Percentiles rank a stretch among this genome's conserved stretches.
phyloP scores from a whole-genome alignment of 2,113 vertebrate species.

The Ploceus nigricollis region DNA sequence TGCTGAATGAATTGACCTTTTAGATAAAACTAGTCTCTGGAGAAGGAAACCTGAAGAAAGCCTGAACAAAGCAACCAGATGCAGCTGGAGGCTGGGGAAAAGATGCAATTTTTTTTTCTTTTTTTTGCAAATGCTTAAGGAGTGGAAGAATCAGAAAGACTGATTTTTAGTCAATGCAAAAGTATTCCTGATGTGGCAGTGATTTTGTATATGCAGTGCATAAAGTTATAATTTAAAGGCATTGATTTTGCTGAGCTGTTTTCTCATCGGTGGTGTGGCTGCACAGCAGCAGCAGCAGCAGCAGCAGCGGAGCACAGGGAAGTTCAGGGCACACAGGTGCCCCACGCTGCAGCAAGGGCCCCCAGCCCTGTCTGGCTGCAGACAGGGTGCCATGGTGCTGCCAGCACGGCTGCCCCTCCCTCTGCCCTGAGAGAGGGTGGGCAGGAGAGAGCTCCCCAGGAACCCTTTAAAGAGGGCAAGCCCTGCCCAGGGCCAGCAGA shows the following conservation, averaged over 20 bases:
- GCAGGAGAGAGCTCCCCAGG: not conserved
- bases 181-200: constrained; percentile 58
- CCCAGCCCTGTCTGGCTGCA: not conserved
- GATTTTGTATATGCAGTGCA: constrained; percentile 56
- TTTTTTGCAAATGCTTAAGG: not conserved
- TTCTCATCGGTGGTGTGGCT: constrained; percentile 53
- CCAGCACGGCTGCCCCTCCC: not conserved
- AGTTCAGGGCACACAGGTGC: not conserved
- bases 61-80: constrained; percentile 85
- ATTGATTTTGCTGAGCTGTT: constrained; percentile 71
- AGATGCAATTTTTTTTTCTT: constrained; percentile 27
- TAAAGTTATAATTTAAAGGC: constrained; percentile 70
- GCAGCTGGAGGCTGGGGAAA: constrained; percentile 66
- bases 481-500: not conserved
- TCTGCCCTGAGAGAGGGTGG: not conserved
- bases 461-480: not conserved
- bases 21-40: constrained; percentile 94
- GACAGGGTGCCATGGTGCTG: not conserved
- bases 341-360: not conserved
- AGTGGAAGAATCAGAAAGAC: constrained; percentile 60
- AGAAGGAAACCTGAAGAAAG: constrained; percentile 94
- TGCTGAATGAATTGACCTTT: constrained; percentile 97
- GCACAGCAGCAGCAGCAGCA: constrained; percentile 56
- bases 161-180: constrained; percentile 61
- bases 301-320: constrained; percentile 2